Evolutionary conservation across 2,797 vertebrate species (phyloP), one percentile per base, ranked within the genome.

Genomic region (Taeniopygia guttata): DNA sequence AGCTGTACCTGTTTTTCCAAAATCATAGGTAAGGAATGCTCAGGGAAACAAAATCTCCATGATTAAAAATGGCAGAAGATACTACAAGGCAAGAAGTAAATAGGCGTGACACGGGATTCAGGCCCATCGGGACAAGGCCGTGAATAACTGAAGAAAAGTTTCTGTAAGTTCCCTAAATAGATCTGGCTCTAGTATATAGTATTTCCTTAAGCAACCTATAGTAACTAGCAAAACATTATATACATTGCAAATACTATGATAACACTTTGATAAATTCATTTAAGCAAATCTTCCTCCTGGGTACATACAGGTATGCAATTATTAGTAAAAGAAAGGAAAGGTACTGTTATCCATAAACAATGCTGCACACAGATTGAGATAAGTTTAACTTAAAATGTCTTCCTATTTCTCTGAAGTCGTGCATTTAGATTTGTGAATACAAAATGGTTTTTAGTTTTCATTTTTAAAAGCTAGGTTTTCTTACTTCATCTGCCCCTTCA

Each of bases 141-240:
- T 32, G 84, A 82, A 62, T 67, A 75, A 52, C 84, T 81, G 86
- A 93, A 92, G 90, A 77, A 64, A 83, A 83, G 40, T 66, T 48
- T 38, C 60, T 75, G 66, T 93, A 92, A 88, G 80, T 94, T 93
- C 36, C 56, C 51, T 34, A 21, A 94, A 25, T 46, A 91, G 62
- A 58, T 42, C 16, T 60, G 30, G 5, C 23, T 86, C 6, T 93
- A 60, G 58, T 29, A 9, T 60, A 5, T 30, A 72, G 54, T 55
- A 49, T 46, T 80, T 34, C 13, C 56, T 58, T 70, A 60, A 49
- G 49, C 0, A 1, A 64, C n/a, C 27, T 72, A 1, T 84, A n/a
- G 43, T 51, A 42, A 25, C 11, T 72, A 90, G 67, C 26, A 27
- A 64, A 20, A 69, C 30, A 7, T 54, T 86, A 20, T 43, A 45